Base-by-base conservation (phyloP, 2,888 invertebrate genomes). In the Tethea ocularis region DNA sequence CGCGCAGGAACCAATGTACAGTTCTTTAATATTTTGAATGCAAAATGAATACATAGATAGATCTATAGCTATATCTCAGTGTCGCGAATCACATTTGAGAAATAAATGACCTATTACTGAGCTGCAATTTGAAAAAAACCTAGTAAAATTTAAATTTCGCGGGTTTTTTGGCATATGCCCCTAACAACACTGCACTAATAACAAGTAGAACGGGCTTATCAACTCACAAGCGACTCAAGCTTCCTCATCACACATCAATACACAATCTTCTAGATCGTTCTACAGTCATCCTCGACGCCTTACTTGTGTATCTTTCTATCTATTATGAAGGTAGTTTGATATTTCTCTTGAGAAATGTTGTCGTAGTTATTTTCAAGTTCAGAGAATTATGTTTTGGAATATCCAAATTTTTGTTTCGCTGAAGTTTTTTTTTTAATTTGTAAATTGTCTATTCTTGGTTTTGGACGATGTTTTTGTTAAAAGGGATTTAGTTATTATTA, bases 291-390 rank as follows among this genome's bases (percentile, higher is more conserved):
- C 88, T 88, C 86, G 84, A 88, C 73, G 88, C 89, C 91, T 92
- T 92, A 92, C 92, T 92, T 92, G 92, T 92, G 91, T 91, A 91
- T 91, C 89, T 92, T 89, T 91, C 91, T 91, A 79, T 90, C 89
- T 88, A 77, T 82, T 77, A 70, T 74, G 83, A 75, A 84, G 87
- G 87, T 91, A 91, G 90, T 88, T 88, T 84, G 84, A 76, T 65
- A 69, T 79, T 85, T 85, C 80, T 88, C 80, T 87, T 87, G 79
- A 82, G 68, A 79, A 76, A 75, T 83, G 86, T 86, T 89, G 89
- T 89, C 75, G 90, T 91, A 91, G 91, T 63, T 74, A 68, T 77
- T n/a, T 79, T 69, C 51, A 75, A n/a, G 46, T 46, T 77, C 68
- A 63, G 63, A 58, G 67, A 67, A 68, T 72, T 63, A 71, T 70